Conservation (phyloP, 92 coral and sea anemone species). For the Anthopleura xanthogrammica region DNA sequence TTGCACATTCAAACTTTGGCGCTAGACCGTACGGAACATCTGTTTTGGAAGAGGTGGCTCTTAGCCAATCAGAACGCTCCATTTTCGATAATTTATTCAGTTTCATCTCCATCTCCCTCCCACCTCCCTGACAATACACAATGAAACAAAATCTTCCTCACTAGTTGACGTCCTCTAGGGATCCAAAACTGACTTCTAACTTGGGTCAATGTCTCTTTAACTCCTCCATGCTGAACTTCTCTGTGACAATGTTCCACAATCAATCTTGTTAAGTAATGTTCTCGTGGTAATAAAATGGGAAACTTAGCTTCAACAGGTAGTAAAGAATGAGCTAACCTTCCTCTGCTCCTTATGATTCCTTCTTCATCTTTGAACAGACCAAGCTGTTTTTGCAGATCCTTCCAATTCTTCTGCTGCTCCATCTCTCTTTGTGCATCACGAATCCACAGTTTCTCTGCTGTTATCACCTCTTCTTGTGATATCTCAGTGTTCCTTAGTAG, state of each 20-base stretch:
- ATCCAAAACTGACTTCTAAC: slow-evolving; percentile 32
- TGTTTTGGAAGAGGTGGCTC: too few species aligned
- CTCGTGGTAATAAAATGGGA: slow-evolving; percentile 50
- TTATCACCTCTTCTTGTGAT: slow-evolving; percentile 37
- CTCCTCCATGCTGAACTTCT: slow-evolving; percentile 40
- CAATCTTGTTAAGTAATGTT: slow-evolving; percentile 43
- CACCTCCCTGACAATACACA: too few species aligned
- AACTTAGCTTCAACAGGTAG: slow-evolving; percentile 23
- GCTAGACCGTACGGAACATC: too few species aligned
- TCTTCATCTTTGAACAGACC: slow-evolving; percentile 48
- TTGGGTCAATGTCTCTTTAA: slow-evolving; percentile 22
- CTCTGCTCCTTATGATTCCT: slow-evolving; percentile 42
- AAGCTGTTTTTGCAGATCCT: slow-evolving; percentile 45
- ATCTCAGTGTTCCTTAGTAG: not conserved
- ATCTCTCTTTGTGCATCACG: slow-evolving; percentile 42
- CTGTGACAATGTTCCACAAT: slow-evolving; percentile 32
- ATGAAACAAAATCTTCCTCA: slow-evolving; percentile 21
- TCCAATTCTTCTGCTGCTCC: slow-evolving; percentile 30
- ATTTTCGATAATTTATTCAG: too few species aligned
- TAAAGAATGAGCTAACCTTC: slow-evolving; percentile 41
- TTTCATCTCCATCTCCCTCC: too few species aligned
- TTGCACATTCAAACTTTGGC: too few species aligned
- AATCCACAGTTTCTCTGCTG: slow-evolving; percentile 44
- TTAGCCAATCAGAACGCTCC: too few species aligned
- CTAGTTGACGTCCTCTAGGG: slow-evolving; percentile 28